Base-by-base conservation (phyloP, 2,797 vertebrate species). In the Poecilia picta region DNA sequence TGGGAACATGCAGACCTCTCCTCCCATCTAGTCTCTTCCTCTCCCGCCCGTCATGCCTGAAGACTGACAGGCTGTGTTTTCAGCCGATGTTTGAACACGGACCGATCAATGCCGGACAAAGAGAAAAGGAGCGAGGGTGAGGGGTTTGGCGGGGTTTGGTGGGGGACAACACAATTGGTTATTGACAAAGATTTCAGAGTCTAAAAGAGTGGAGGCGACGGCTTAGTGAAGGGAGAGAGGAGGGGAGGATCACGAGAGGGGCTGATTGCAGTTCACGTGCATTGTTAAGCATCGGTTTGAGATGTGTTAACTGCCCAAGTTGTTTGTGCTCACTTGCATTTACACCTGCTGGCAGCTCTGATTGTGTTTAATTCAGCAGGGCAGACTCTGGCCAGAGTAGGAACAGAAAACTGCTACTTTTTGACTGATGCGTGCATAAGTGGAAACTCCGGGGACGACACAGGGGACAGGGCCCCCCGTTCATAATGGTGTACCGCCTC, bases 101-200 rank as follows among this genome's bases (percentile, higher is more conserved):
- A 87, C 79, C 91, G 90, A 96, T 96, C 95, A 95, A 95, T 96
- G 92, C 90, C 74, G 92, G 93, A 95, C 94, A 93, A 93, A 95
- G 89, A 84, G 90, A 92, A 78, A 92, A 77, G 83, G 82, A 91
- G 91, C 81, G 91, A 83, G 91, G 88, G 89, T 89, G 88, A 85
- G 91, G 80, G 89, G 86, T 46, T 85, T 87, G 90, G 93, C 85
- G 88, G 39, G 10, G 3, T 86, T 85, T 31, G 12, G 84, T 6
- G 62, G 66, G 39, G 87, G 85, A 87, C 88, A 89, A 92, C 93
- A 95, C 94, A 96, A 95, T 95, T 95, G 93, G 92, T 95, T 96
- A 96, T 95, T 96, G 95, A 96, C 95, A 94, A 91, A 89, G 90
- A 94, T 95, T 93, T 94, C 91, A 94, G 94, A 93, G 93, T 92